Evolutionary conservation across 2,113 vertebrate species (phyloP), one percentile per base, ranked within the genome.

Genomic region (Phocoena sinus): DNA sequence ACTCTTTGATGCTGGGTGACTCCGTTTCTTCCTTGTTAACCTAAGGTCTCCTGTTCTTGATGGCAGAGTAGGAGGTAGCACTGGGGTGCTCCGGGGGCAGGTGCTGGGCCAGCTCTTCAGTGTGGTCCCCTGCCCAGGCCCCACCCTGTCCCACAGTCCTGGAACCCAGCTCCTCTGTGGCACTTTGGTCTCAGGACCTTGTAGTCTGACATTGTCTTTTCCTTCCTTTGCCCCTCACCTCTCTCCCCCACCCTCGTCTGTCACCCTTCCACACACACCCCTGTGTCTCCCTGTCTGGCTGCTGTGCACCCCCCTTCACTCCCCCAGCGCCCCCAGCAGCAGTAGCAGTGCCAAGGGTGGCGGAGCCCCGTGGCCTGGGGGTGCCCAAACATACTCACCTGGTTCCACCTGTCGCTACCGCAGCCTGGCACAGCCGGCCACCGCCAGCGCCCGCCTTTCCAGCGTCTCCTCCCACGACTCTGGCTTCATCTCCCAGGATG

Each of bases 381-480:
- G 98, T 93, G 97, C 98, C 94, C 98, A 99, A 96, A 98, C 98
- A 95, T 99, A 99, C 99, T 99, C 98, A 98, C 99, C 99, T 89
- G 97, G 98, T 99, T 99, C 99, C 98, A 99, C 99, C 99, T 99
- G 99, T 99, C 99, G 99, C 99, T 99, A 99, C 99, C 99, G 98
- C 99, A 99, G 99, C 98, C 98, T 99, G 99, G 99, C 99, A 0
- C 99, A 99, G 98, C 99, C 99, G 89, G 99, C 99, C 8, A 96
- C 99, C 25, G 93, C 99, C n/a, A 68, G 99, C 77, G 98, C 99
- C 71, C 99, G 99, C 97, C 99, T 99, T 97, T 99, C 99, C 99
- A 99, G 99, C n/a, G 99, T 99, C 97, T 99, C 99, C 82, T 99
- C 99, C 87, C 99, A 99, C 10, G 99, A 99, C 98, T 99, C 99